A percentile compares a stretch with the other conserved stretches of the same genome.
These are phyloP conservation scores for Micronycteris hirsuta DNA, from an alignment of 2,113 vertebrate genomes.

Conservation along the genomic window DNA sequence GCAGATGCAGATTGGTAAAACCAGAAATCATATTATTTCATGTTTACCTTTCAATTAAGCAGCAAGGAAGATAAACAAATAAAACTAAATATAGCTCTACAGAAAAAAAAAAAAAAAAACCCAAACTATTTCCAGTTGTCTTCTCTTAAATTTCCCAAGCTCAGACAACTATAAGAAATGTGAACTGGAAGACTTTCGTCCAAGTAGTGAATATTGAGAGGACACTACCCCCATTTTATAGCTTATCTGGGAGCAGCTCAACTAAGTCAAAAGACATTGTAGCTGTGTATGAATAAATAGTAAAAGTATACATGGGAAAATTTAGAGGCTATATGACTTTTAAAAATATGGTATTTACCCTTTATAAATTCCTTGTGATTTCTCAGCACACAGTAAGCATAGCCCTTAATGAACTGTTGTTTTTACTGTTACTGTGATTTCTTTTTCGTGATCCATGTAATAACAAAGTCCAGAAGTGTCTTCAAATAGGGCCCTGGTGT, in stretches of 20 bases:
- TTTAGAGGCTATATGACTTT: background rate
- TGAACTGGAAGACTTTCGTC: background rate
- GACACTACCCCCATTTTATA: background rate
- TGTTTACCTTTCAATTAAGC: constrained; percentile 43
- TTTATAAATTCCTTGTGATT: constrained; percentile 3
- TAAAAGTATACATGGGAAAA: background rate
- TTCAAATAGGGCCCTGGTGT: background rate
- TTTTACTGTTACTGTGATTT: background rate
- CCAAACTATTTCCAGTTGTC: background rate
- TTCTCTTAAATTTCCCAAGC: constrained; percentile 37
- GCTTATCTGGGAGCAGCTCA: background rate
- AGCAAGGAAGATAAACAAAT: constrained; percentile 60
- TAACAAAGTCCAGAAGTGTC: background rate
- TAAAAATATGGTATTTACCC: background rate
- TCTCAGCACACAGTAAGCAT: background rate
- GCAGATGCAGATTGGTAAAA: constrained; percentile 16
- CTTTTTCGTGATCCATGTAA: background rate
- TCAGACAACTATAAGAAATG: background rate
- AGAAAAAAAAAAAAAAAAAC: background rate
- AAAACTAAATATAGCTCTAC: constrained; percentile 39
- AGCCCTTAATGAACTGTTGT: background rate
- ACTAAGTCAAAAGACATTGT: background rate
- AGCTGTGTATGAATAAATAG: background rate
- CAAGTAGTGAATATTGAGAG: background rate
- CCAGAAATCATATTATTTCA: constrained; percentile 32